These are phyloP conservation scores for Acleris emargana DNA, from an alignment of 2,888 invertebrate species.

Conservation along the genomic window DNA sequence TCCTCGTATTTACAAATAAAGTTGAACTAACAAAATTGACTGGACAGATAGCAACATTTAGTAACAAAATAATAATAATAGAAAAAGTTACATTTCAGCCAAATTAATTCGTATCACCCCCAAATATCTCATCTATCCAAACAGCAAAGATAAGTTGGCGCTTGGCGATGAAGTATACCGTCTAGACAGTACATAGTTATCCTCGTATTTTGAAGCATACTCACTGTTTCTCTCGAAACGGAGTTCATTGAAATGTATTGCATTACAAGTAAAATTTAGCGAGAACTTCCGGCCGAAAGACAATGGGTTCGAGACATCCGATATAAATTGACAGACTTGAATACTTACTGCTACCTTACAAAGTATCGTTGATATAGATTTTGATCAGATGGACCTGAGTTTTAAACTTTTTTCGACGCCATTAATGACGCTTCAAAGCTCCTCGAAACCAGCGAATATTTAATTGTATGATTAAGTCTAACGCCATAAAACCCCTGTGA, in stretches of 20 bases:
- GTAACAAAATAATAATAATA: background rate
- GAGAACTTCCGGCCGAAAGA: slow-evolving; percentile 9
- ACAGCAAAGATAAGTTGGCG: background rate
- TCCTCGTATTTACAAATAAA: too few relatives aligned
- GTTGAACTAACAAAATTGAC: too few relatives aligned
- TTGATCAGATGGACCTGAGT: too few relatives aligned
- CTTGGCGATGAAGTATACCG: background rate
- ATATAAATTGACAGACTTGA: background rate
- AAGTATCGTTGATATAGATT: too few relatives aligned
- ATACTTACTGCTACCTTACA: background rate
- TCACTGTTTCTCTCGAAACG: background rate
- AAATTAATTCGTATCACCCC: background rate
- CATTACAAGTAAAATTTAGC: slow-evolving; percentile 14
- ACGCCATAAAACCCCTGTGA: too few relatives aligned
- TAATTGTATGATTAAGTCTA: too few relatives aligned
- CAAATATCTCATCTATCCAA: background rate
- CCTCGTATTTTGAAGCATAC: background rate
- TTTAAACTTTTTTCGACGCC: too few relatives aligned
- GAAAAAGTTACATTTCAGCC: background rate
- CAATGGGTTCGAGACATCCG: slow-evolving; percentile 8
- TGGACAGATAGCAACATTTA: too few relatives aligned
- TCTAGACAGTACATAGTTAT: slow-evolving; percentile 7
- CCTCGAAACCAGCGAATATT: too few relatives aligned
- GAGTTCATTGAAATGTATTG: slow-evolving; percentile 12
- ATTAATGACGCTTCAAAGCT: too few relatives aligned